A percentile compares a stretch with the other conserved stretches of the same genome.
Evolutionary conservation across 1,140 invertebrate species (phyloP).

Genomic region (Drosophila ogumai): DNA sequence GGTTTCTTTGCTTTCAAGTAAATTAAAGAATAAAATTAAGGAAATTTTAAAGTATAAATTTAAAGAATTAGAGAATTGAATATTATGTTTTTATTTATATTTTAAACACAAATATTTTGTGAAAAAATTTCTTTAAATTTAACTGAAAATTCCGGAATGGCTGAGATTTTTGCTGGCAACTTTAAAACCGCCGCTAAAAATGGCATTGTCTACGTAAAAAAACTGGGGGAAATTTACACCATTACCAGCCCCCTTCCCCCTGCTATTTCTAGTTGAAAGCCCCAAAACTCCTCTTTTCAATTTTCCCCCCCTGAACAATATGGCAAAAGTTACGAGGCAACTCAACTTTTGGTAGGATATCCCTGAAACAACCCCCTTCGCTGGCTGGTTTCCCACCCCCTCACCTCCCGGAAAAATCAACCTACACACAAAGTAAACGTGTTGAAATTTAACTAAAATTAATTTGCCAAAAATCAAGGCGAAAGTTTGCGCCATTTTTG

Average conservation of each 20-base stretch:
- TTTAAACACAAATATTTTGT: too few relatives aligned
- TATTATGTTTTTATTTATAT: too few relatives aligned
- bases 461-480: conserved; percentile 62
- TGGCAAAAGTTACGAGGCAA: conserved; percentile 63
- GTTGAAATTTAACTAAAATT: conserved; percentile 68
- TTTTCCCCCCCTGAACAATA: conserved; percentile 49
- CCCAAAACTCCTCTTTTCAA: conserved; percentile 1
- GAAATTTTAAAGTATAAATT: too few relatives aligned
- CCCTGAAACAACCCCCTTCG: neutral
- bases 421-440: conserved; percentile 55
- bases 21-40: neutral
- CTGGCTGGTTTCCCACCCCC: too few relatives aligned
- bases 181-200: neutral
- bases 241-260: neutral
- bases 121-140: too few relatives aligned
- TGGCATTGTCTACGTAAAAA: conserved; percentile 5
- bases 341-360: conserved; percentile 17
- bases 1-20: neutral
- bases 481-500: conserved; percentile 51
- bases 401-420: neutral
- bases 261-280: conserved; percentile 5
- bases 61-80: too few relatives aligned
- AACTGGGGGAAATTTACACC: conserved; percentile 26
- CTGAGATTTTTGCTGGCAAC: neutral
- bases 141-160: too few relatives aligned